Conservation (phyloP, 2,888 invertebrate species). For the Cosmia trapezina region DNA sequence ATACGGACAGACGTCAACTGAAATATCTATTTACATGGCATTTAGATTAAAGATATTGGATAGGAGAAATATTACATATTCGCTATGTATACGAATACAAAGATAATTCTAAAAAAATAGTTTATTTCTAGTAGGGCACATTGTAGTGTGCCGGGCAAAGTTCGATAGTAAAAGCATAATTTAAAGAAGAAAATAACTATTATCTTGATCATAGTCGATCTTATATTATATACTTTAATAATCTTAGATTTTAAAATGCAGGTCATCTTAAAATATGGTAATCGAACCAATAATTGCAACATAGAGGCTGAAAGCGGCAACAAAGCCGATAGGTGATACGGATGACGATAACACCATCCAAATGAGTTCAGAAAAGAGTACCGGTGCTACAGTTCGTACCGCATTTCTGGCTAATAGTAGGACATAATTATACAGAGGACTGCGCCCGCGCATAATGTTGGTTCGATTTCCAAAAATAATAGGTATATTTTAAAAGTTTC, state of each 20-base stretch:
- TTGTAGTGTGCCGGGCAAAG: conserved; percentile 12
- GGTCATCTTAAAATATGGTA: not conserved
- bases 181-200: conserved; percentile 6
- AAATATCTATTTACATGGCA: conserved; percentile 68
- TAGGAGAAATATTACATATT: not conserved
- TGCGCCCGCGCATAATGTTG: not conserved
- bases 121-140: not conserved
- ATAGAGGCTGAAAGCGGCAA: not conserved
- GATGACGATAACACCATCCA: not conserved
- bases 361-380: not conserved
- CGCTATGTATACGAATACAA: not conserved
- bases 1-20: conserved; percentile 85
- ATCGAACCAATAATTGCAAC: conserved; percentile 11
- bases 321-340: not conserved
- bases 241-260: not conserved
- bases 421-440: not conserved
- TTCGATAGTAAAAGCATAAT: conserved; percentile 4
- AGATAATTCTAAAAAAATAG: not conserved
- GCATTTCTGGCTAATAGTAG: not conserved
- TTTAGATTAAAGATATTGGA: conserved; percentile 24
- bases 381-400: not conserved
- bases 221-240: conserved; percentile 7
- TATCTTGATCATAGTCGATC: conserved; percentile 17
- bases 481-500: not conserved
- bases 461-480: conserved; percentile 12